Evolutionary conservation across 2,113 vertebrate genomes (phyloP), one percentile per base, ranked within the genome.

Genomic region (Pitta sordida): DNA sequence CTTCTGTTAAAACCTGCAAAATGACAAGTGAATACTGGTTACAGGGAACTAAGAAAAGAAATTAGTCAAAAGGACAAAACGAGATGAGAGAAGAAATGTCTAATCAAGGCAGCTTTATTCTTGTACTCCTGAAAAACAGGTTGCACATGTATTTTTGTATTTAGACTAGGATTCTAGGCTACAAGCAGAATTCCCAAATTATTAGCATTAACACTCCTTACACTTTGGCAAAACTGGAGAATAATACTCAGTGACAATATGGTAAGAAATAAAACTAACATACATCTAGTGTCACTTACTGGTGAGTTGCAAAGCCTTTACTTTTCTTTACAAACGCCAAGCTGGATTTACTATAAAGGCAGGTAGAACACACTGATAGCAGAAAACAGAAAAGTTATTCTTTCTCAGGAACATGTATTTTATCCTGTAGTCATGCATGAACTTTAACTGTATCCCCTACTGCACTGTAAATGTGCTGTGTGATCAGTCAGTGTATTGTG

Each of bases 81-180:
- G 41, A 86, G 5, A 53, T 46, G 16, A 86, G 24, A 69, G 20
- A 83, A 77, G 32, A 91, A 89, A 36, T 5, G 4, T 52, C 65
- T 63, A 52, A 32, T 9, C 51, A 39, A 80, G 26, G 24, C 10
- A 90, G 16, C 43, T 90, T 91, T 87, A 63, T 56, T 70, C 53
- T 68, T 13, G 1, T 39, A 34, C 9, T 67, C 30, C 30, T 59
- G n/a, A 70, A 74, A 65, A 91, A 83, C 21, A 14, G 23, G 22
- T 2, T 91, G 52, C 62, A 51, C 4, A 22, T 27, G 15, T 13
- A 76, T 91, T 91, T 95, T 93, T 91, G 43, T 84, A 44, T 69
- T 83, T 79, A 85, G 18, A 94, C 43, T 51, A 94, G 44, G 69
- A 91, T 71, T 80, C 69, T 91, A 51, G 95, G 80, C 75, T 87